Conservation (phyloP, 1,140 invertebrate species). For the Tetragnatha versicolor region DNA sequence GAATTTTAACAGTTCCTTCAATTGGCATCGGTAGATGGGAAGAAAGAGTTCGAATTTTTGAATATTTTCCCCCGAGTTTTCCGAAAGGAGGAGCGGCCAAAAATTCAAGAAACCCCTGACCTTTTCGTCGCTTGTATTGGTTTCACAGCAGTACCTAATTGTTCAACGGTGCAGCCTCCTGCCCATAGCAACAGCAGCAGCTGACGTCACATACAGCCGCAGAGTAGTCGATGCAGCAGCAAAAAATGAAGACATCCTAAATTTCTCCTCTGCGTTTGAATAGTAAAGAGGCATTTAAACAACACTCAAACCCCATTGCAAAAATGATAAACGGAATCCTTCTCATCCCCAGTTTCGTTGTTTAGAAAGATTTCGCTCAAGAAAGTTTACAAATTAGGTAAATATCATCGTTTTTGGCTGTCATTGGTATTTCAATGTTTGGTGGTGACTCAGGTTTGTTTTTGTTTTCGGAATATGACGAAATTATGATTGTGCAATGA, state of each 20-base stretch:
- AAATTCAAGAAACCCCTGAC: slow-evolving; percentile 7
- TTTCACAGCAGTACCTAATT: slow-evolving; percentile 13
- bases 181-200: slow-evolving; percentile 13
- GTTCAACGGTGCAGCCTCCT: not conserved
- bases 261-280: slow-evolving; percentile 28
- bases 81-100: not conserved
- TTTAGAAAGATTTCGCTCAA: too few species aligned
- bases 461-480: slow-evolving; percentile 10
- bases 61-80: not conserved
- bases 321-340: too few species aligned
- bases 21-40: slow-evolving; percentile 6
- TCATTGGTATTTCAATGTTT: slow-evolving; percentile 5
- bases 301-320: too few species aligned
- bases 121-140: not conserved
- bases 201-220: slow-evolving; percentile 46
- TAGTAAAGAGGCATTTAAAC: not conserved
- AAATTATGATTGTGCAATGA: not conserved
- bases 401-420: too few species aligned
- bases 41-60: not conserved
- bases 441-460: slow-evolving; percentile 14
- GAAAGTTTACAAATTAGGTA: too few species aligned
- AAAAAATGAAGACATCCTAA: slow-evolving; percentile 40
- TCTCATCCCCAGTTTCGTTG: too few species aligned
- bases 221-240: slow-evolving; percentile 14
- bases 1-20: slow-evolving; percentile 18